phyloP scores from a whole-genome alignment of 2,888 invertebrate species.

The Athalia cordata region DNA sequence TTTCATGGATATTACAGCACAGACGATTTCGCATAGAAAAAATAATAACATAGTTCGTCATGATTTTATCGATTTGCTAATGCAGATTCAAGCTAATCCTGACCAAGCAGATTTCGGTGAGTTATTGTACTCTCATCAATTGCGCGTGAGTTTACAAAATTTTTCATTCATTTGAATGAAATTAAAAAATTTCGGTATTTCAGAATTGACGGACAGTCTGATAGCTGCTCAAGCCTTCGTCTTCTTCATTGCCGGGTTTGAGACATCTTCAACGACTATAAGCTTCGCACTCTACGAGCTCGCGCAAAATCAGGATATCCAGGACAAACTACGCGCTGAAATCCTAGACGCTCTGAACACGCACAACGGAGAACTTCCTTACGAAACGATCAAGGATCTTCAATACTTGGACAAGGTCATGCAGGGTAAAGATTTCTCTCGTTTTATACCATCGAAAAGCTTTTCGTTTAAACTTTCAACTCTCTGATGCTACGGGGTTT shows the following conservation, averaged over 20 bases:
- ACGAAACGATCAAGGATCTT: slow-evolving; percentile 70
- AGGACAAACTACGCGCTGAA: slow-evolving; percentile 69
- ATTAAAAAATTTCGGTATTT: no score
- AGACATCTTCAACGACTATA: slow-evolving; percentile 73
- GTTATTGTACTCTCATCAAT: no score
- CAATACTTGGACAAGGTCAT: slow-evolving; percentile 71
- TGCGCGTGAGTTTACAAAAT: no score
- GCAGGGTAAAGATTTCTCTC: slow-evolving; percentile 58
- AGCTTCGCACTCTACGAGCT: slow-evolving; percentile 72
- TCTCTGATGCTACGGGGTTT: not conserved
- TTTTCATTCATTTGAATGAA: no score
- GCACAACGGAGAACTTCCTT: slow-evolving; percentile 66
- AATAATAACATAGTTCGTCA: no score
- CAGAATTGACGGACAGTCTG: slow-evolving; percentile 66
- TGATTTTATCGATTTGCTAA: no score
- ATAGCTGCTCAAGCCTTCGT: slow-evolving; percentile 72
- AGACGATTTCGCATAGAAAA: no score
- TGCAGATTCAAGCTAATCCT: no score
- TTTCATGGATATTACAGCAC: no score
- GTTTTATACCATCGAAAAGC: not conserved
- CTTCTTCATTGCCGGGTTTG: slow-evolving; percentile 74
- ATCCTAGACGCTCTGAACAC: slow-evolving; percentile 62
- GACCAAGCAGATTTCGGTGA: no score
- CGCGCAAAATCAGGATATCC: slow-evolving; percentile 70
- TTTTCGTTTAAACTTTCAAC: not conserved